Percentiles rank a stretch among this genome's conserved stretches.
These are phyloP conservation scores for Apoda limacodes DNA, from an alignment of 2,888 invertebrate genomes.

Conservation along the genomic window DNA sequence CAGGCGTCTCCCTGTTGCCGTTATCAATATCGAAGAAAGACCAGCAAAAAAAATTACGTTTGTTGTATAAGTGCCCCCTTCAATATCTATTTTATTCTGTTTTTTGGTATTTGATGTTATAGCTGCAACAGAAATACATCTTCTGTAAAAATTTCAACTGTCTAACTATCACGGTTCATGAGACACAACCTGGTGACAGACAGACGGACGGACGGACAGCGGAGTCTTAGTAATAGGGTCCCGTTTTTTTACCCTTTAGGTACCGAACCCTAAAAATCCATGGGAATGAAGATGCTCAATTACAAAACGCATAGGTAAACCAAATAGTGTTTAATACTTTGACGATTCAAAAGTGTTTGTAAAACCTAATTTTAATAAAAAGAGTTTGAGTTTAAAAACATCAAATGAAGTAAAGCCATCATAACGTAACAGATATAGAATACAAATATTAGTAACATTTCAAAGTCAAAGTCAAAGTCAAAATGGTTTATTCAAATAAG, in stretches of 20 bases:
- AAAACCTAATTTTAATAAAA: no score
- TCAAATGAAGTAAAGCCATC: no score
- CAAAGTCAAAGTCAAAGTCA: no score
- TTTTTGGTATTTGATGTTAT: background rate
- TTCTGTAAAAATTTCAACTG: background rate
- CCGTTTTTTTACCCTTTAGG: background rate
- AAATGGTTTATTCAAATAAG: no score
- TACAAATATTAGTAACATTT: no score
- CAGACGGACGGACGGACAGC: background rate
- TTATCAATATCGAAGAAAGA: background rate
- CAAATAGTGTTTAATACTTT: no score
- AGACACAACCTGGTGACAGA: background rate
- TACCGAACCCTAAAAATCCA: background rate
- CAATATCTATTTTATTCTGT: background rate
- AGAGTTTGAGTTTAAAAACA: no score
- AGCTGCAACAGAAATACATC: background rate
- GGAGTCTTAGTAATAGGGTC: background rate
- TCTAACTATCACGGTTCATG: background rate
- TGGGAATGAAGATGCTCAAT: no score
- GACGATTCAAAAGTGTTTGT: no score
- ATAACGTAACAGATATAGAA: no score
- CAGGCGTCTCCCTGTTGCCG: background rate
- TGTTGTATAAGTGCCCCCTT: background rate
- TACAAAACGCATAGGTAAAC: no score
- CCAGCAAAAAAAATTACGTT: background rate